Base-by-base conservation (phyloP, 2,797 vertebrate genomes). In the Peromyscus aztecus region DNA sequence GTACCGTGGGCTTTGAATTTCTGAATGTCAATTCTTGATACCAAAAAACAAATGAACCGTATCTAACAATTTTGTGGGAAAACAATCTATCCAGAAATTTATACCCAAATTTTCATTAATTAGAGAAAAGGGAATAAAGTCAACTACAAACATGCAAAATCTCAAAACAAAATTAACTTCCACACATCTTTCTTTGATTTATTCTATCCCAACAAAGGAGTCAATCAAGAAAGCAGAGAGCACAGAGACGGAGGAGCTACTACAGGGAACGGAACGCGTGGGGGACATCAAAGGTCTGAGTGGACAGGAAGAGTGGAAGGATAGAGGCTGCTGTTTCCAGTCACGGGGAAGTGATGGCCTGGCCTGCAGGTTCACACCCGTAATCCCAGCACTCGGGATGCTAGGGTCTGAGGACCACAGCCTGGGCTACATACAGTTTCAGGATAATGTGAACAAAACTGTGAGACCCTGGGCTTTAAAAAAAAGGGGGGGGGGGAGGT, bases 21-120 rank as follows among this genome's bases (percentile, higher is more conserved):
- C 65, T 89, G 80, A 91, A 96, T 2, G 76, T 55, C 3, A 89
- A 93, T 46, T 73, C 13, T 69, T 83, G 24, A 94, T 83, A 27
- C 7, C 80, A 89, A 71, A 81, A 82, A 63, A 65, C n/a, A 94
- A 73, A 89, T 19, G 37, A 11, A 90, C 9, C 16, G 4, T 21
- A 24, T 89, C 73, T 69, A 27, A 71, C 57, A 86, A 65, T 76
- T 85, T 49, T 67, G 0, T 55, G 91, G 14, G 57, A 78, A 89
- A 95, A 77, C 31, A 76, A 94, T 55, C 71, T 83, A 83, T 21
- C 34, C 71, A 63, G 12, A 91, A 92, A n/a, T n/a, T 78, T 77
- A 86, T 87, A 96, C 34, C 14, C 23, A 63, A 91, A 94, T 88
- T 84, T 81, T 49, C 37, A 82, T 40, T 43, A 87, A 67, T 73